These are phyloP conservation scores for Prunella himalayana DNA, from an alignment of 2,113 vertebrate genomes.

Conservation along the genomic window DNA sequence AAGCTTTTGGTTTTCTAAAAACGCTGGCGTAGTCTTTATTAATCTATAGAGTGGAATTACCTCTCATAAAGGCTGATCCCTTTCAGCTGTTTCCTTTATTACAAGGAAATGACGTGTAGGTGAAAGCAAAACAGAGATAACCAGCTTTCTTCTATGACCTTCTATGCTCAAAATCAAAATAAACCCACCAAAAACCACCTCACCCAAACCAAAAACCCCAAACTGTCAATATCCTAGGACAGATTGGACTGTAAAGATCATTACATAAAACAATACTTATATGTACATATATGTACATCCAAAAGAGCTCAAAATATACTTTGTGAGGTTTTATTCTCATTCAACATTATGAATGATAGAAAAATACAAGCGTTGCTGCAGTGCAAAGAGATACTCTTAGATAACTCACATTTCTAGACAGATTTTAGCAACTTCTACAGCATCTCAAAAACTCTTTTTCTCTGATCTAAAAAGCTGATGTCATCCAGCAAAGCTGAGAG, in stretches of 20 bases:
- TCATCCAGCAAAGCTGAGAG: not conserved
- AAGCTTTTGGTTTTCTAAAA: not conserved
- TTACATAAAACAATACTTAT: not conserved
- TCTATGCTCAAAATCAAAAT: not conserved
- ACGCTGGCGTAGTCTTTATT: not conserved
- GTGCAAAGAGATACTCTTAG: not conserved
- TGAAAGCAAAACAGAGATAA: not conserved
- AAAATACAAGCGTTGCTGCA: not conserved
- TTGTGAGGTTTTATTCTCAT: not conserved
- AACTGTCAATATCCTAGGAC: not conserved
- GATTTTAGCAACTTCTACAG: not conserved
- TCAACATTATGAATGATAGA: not conserved
- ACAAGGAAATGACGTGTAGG: not conserved
- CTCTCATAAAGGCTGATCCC: not conserved
- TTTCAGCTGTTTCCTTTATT: not conserved
- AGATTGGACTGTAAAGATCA: fast-evolving
- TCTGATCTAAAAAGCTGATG: not conserved
- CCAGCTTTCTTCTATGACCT: not conserved
- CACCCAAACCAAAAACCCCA: fast-evolving
- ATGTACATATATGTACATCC: not conserved
- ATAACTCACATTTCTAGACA: not conserved
- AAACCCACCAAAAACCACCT: not conserved
- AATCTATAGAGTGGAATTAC: not conserved
- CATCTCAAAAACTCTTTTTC: not conserved
- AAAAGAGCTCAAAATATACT: not conserved